These are phyloP conservation scores for Sarcophaga variegata DNA, from an alignment of 2,888 invertebrate species.

Conservation along the genomic window DNA sequence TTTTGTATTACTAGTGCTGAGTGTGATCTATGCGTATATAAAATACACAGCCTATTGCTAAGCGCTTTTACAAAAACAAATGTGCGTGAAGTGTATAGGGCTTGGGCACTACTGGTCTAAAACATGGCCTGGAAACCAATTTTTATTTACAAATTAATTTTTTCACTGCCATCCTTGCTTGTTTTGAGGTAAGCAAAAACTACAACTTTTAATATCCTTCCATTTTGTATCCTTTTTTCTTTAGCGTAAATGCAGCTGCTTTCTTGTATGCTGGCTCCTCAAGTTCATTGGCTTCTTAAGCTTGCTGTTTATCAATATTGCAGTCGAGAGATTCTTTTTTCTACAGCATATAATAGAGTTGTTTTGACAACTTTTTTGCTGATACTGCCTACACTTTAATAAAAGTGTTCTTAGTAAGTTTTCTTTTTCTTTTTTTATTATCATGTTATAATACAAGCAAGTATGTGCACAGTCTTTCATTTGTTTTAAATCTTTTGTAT, in stretches of 20 bases:
- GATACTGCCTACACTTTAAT: neutral
- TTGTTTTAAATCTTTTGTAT: neutral
- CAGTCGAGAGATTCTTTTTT: conserved; percentile 33
- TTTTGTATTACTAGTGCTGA: no score
- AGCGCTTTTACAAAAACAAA: no score
- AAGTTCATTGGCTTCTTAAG: conserved; percentile 52
- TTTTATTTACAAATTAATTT: no score
- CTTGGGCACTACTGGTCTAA: no score
- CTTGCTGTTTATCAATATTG: conserved; percentile 23
- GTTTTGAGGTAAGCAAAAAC: no score
- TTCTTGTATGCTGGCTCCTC: neutral
- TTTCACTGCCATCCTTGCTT: no score
- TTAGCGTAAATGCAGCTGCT: neutral
- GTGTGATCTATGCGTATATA: no score
- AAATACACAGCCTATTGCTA: no score
- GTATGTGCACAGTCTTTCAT: neutral
- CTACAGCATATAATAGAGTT: conserved; percentile 16
- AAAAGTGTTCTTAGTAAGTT: neutral
- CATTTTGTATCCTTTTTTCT: no score
- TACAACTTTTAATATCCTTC: no score
- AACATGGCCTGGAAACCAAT: no score
- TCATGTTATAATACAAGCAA: neutral
- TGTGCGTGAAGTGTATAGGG: no score
- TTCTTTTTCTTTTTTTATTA: neutral
- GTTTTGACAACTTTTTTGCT: conserved; percentile 32